Evolutionary conservation across 2,888 invertebrate genomes (phyloP).

Genomic region (Neocrepidodera transversa): DNA sequence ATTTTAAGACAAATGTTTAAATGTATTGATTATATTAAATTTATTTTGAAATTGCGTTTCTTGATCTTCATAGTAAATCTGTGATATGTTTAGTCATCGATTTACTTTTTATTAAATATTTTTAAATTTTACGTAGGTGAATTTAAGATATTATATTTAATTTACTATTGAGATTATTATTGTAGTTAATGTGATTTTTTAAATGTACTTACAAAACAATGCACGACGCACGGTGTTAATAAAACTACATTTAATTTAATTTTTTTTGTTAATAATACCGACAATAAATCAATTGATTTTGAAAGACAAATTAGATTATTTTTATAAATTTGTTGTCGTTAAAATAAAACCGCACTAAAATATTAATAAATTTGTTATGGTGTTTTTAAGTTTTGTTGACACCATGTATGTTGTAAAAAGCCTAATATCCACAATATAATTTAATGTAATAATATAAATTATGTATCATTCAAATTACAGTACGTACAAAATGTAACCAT

Average conservation of each 20-base stretch:
- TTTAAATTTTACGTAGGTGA: slow-evolving; percentile 2
- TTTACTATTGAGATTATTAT: slow-evolving; percentile 22
- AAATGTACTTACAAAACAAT: slow-evolving; percentile 13
- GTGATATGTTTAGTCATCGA: slow-evolving; percentile 24
- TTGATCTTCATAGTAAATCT: slow-evolving; percentile 16
- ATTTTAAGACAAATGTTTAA: slow-evolving; percentile 11
- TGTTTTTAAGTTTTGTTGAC: background rate
- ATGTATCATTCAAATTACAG: slow-evolving; percentile 20
- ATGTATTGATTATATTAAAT: too few relatives aligned
- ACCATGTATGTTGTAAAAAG: slow-evolving; percentile 9
- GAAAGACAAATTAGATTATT: background rate
- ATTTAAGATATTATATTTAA: too few relatives aligned
- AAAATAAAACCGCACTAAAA: too few relatives aligned
- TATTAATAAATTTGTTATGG: too few relatives aligned
- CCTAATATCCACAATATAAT: slow-evolving; percentile 14
- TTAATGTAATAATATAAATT: slow-evolving; percentile 8
- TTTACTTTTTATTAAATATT: slow-evolving; percentile 12
- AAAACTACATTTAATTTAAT: background rate
- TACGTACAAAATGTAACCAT: slow-evolving; percentile 21
- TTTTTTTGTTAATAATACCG: background rate
- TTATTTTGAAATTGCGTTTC: background rate
- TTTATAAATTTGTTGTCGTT: background rate
- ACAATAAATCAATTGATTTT: background rate
- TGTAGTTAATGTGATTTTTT: slow-evolving; percentile 25
- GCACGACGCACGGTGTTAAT: slow-evolving; percentile 8